Conservation (phyloP, 2,113 vertebrate genomes). For the Ochotona princeps region DNA sequence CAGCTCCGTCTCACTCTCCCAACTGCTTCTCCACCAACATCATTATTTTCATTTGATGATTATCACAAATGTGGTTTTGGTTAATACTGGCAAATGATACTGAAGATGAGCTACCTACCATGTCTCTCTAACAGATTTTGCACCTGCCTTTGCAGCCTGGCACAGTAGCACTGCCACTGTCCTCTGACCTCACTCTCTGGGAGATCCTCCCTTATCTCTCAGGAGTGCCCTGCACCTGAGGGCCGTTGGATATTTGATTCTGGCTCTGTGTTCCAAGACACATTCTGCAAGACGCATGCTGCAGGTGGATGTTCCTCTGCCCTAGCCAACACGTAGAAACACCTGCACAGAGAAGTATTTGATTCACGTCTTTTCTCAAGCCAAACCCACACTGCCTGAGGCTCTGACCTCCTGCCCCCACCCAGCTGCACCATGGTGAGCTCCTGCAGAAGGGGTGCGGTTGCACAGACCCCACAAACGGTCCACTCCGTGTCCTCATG, state of each 20-base stretch:
- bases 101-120: not conserved
- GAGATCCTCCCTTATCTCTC: not conserved
- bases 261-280: too few species aligned
- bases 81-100: not conserved
- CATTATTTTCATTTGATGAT: not conserved
- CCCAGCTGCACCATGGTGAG: not conserved
- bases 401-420: not conserved
- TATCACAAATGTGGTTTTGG: not conserved
- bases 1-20: not conserved
- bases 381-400: not conserved
- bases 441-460: too few species aligned
- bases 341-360: not conserved
- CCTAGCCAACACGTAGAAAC: not conserved
- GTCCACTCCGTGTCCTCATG: not conserved
- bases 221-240: not conserved
- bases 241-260: not conserved
- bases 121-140: not conserved
- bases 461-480: not conserved
- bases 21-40: not conserved
- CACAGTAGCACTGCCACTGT: not conserved
- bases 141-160: not conserved
- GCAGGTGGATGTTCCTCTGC: not conserved
- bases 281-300: not conserved
- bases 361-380: not conserved
- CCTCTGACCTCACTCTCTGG: not conserved